Conservation (phyloP, 2,888 invertebrate species). For the Hipparchia semele region DNA sequence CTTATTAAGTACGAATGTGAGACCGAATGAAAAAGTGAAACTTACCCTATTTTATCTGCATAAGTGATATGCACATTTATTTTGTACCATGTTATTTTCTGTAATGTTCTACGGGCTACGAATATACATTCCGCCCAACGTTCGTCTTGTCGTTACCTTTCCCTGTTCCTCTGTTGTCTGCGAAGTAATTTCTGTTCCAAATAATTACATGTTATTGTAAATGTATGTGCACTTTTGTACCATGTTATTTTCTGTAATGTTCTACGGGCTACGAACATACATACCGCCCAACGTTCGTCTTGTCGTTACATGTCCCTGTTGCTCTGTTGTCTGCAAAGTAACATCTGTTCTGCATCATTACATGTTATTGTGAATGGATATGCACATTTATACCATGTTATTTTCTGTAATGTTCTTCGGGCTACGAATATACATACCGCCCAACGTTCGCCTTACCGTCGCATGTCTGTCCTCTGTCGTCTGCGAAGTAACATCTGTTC, state of each 20-base stretch:
- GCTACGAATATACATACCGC: no score
- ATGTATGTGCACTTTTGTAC: neutral
- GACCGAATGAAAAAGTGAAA: no score
- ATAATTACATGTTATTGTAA: conserved; percentile 3
- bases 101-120: neutral
- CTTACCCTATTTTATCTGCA: neutral
- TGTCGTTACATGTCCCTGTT: neutral
- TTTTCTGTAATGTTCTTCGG: no score
- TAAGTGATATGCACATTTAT: neutral
- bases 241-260: neutral
- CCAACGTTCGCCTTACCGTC: no score
- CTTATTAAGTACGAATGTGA: no score
- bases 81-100: neutral
- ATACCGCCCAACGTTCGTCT: neutral
- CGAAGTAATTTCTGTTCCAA: neutral
- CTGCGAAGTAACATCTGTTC: conserved; percentile 4
- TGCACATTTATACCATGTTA: neutral
- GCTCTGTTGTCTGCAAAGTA: neutral
- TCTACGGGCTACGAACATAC: neutral
- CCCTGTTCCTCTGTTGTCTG: neutral
- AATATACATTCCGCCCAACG: neutral
- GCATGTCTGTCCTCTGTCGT: neutral
- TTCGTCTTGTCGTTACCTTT: neutral
- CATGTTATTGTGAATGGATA: neutral
- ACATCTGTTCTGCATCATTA: conserved; percentile 11